These are phyloP conservation scores for Neocrepidodera transversa DNA, from an alignment of 2,888 invertebrate genomes.

Conservation along the genomic window DNA sequence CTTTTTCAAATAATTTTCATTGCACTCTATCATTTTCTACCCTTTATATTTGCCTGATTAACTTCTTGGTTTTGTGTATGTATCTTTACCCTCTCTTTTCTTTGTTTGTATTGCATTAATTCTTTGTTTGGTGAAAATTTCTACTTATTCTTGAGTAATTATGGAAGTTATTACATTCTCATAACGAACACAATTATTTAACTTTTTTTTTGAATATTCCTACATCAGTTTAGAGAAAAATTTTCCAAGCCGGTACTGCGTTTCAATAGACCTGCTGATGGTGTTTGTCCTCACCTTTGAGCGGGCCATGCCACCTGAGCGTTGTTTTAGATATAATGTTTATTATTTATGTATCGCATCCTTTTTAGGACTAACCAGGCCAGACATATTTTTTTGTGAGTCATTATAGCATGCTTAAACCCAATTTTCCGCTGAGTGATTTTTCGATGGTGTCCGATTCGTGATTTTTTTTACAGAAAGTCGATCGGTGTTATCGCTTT, in stretches of 20 bases:
- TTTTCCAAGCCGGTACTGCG: constrained; percentile 1
- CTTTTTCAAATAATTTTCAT: no score
- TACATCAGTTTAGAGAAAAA: no score
- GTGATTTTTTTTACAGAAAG: constrained; percentile 26
- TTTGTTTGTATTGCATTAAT: no score
- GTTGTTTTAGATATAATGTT: constrained; percentile 34
- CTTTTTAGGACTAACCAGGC: constrained; percentile 29
- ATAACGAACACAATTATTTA: no score
- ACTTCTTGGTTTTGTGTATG: no score
- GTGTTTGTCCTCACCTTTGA: constrained; percentile 28
- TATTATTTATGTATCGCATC: constrained; percentile 30
- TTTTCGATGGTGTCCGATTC: constrained; percentile 30
- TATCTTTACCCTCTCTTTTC: no score
- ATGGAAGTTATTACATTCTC: no score
- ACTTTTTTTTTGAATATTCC: no score
- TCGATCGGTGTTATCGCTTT: constrained; percentile 11
- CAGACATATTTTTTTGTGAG: constrained; percentile 34
- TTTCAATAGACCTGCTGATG: constrained; percentile 25
- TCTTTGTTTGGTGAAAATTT: no score
- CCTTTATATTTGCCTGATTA: no score
- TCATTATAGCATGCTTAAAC: constrained; percentile 32
- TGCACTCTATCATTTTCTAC: no score
- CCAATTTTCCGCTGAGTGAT: constrained; percentile 33
- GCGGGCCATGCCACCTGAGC: constrained; percentile 26
- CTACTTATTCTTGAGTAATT: no score